These are phyloP conservation scores for Blomia tropicalis DNA, from an alignment of 2,888 invertebrate species.

Conservation along the genomic window DNA sequence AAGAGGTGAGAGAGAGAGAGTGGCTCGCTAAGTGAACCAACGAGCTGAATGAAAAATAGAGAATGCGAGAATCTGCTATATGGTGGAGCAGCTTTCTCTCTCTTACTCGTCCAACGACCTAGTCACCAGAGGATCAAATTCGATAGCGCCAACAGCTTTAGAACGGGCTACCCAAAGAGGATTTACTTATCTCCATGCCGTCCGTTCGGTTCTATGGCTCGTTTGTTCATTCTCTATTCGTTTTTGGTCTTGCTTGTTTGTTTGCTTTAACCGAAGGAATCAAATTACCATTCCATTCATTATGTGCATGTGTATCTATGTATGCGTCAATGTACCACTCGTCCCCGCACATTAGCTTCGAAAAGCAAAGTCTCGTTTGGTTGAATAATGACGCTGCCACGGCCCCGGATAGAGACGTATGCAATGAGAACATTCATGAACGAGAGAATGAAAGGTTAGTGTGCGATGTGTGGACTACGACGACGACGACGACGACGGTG, in stretches of 20 bases:
- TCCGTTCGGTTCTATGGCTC: not conserved
- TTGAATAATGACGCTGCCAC: conserved; percentile 7
- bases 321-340: conserved; percentile 2
- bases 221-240: not conserved
- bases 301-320: not conserved
- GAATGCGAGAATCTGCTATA: too few relatives aligned
- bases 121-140: not conserved
- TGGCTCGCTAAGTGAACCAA: not conserved
- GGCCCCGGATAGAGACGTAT: not conserved
- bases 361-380: not conserved
- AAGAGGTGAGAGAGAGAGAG: not conserved
- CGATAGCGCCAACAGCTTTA: not conserved
- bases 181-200: not conserved
- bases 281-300: conserved; percentile 10
- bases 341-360: too few relatives aligned
- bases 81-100: too few relatives aligned
- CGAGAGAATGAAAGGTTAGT: not conserved
- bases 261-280: conserved; percentile 1
- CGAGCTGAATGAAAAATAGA: not conserved
- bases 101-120: too few relatives aligned
- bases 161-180: not conserved
- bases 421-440: too few relatives aligned
- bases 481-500: not conserved
- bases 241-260: not conserved
- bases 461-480: too few relatives aligned